These are phyloP conservation scores for Dryoscopus gambensis DNA, from an alignment of 2,113 vertebrate species.

Conservation along the genomic window DNA sequence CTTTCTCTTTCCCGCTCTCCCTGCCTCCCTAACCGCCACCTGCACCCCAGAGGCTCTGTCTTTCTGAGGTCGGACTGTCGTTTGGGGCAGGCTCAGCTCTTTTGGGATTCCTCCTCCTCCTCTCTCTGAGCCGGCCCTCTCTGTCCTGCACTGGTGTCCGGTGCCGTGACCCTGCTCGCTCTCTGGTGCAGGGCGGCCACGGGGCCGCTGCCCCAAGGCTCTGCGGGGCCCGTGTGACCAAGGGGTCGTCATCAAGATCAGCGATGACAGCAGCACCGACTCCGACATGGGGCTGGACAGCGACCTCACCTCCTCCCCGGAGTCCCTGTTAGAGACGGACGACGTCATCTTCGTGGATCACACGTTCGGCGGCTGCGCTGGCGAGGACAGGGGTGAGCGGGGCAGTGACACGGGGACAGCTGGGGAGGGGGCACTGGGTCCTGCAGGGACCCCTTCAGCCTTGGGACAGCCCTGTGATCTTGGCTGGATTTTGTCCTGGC, in stretches of 20 bases:
- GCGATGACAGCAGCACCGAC: conserved; percentile 91
- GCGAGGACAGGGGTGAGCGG: conserved; percentile 60
- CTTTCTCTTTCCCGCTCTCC: neutral
- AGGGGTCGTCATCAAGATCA: conserved; percentile 86
- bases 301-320: conserved; percentile 92
- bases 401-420: neutral
- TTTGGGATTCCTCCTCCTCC: neutral
- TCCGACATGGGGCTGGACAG: conserved; percentile 89
- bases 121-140: neutral
- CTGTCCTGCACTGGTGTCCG: neutral
- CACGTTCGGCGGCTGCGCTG: conserved; percentile 35
- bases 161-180: rapidly evolving
- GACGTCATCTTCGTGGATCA: conserved; percentile 88
- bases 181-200: conserved; percentile 75
- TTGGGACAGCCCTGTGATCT: neutral
- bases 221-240: conserved; percentile 70
- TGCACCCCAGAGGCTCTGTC: neutral
- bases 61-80: neutral
- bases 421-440: neutral
- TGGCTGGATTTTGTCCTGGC: neutral
- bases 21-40: neutral
- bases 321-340: conserved; percentile 87
- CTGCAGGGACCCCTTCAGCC: neutral
- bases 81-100: neutral
- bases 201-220: conserved; percentile 78